A percentile compares a stretch with the other conserved stretches of the same genome.
These are phyloP conservation scores for Sardinella longiceps DNA, from an alignment of 2,797 vertebrate genomes.

Conservation along the genomic window DNA sequence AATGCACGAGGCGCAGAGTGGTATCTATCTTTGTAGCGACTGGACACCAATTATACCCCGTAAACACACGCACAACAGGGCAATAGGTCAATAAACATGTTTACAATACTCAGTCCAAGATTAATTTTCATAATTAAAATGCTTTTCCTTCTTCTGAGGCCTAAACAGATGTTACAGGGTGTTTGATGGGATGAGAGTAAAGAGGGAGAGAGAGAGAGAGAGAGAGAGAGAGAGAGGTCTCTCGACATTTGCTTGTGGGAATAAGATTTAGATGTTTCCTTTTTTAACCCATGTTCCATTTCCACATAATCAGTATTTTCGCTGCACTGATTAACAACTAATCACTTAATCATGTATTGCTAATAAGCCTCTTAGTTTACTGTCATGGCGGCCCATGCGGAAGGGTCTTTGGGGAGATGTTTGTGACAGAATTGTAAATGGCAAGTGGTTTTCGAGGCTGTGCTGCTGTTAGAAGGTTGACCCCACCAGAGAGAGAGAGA, in stretches of 20 bases:
- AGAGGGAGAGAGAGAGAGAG: background rate
- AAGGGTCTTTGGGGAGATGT: slow-evolving; percentile 62
- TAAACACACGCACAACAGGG: slow-evolving; percentile 41
- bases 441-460: slow-evolving; percentile 63
- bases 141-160: slow-evolving; percentile 38
- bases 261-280: slow-evolving; percentile 62
- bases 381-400: slow-evolving; percentile 59
- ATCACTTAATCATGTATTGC: slow-evolving; percentile 74
- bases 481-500: slow-evolving; percentile 55
- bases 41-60: slow-evolving; percentile 59
- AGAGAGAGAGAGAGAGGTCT: slow-evolving; percentile 50
- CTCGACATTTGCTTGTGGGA: slow-evolving; percentile 56
- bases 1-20: slow-evolving; percentile 71
- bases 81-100: slow-evolving; percentile 63
- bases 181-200: slow-evolving; percentile 13
- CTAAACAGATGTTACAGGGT: slow-evolving; percentile 35
- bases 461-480: slow-evolving; percentile 61
- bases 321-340: slow-evolving; percentile 68
- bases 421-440: slow-evolving; percentile 61
- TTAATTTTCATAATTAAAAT: slow-evolving; percentile 66
- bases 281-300: slow-evolving; percentile 66
- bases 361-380: slow-evolving; percentile 73
- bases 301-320: slow-evolving; percentile 67
- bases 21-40: slow-evolving; percentile 68
- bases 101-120: slow-evolving; percentile 59